phyloP scores from a whole-genome alignment of 2,888 invertebrate species.

The Nebria salina region DNA sequence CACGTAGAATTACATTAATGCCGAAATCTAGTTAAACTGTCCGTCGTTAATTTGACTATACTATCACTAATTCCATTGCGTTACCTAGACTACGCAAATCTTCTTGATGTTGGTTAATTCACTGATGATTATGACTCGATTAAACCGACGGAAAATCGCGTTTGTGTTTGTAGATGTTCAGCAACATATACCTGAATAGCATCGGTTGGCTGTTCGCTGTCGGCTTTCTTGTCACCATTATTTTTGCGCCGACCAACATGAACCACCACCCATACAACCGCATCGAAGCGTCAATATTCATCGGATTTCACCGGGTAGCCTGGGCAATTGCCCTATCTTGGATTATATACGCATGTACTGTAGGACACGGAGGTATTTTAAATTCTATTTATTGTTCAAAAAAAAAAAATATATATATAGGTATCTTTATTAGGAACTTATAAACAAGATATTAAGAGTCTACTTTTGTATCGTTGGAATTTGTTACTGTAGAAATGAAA shows the following conservation, averaged over 20 bases:
- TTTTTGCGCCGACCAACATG: slow-evolving; percentile 52
- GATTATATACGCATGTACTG: slow-evolving; percentile 64
- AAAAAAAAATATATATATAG: too few species aligned
- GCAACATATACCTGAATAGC: slow-evolving; percentile 21
- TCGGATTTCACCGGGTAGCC: slow-evolving; percentile 60
- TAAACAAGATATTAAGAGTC: too few species aligned
- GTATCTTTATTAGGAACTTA: too few species aligned
- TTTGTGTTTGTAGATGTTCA: slow-evolving; percentile 24
- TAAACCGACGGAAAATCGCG: too few species aligned
- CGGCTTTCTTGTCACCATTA: slow-evolving; percentile 50
- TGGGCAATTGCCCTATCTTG: slow-evolving; percentile 64
- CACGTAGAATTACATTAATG: too few species aligned
- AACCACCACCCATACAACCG: slow-evolving; percentile 51
- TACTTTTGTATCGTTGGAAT: too few species aligned
- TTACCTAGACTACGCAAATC: too few species aligned
- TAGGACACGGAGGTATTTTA: slow-evolving; percentile 64
- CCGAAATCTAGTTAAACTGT: too few species aligned
- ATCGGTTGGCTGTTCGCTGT: slow-evolving; percentile 51
- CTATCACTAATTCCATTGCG: too few species aligned
- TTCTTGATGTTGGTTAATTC: too few species aligned
- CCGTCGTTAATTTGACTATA: too few species aligned
- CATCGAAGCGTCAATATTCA: slow-evolving; percentile 53
- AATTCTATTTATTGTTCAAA: not conserved
- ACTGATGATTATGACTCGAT: too few species aligned
- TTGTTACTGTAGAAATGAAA: not conserved